Conservation (phyloP, 1,140 invertebrate species). For the Heliconius congener region DNA sequence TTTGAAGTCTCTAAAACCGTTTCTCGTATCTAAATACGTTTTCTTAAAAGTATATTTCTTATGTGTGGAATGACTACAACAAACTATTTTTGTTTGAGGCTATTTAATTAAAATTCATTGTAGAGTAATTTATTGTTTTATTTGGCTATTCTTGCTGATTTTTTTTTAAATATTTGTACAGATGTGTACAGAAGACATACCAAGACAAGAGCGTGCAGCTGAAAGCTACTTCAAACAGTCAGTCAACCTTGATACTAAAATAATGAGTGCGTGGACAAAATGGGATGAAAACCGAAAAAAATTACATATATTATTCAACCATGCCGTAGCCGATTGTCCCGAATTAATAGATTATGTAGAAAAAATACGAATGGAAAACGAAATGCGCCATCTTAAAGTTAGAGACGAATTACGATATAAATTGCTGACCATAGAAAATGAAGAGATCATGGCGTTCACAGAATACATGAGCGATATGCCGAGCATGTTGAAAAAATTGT, state of each 20-base stretch:
- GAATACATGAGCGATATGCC: constrained; percentile 72
- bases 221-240: constrained; percentile 68
- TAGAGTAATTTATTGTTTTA: background rate
- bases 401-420: constrained; percentile 59
- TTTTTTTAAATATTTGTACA: constrained; percentile 27
- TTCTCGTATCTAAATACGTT: too few relatives aligned
- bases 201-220: constrained; percentile 63
- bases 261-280: constrained; percentile 51
- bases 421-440: constrained; percentile 55
- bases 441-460: constrained; percentile 65
- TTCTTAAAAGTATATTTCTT: too few relatives aligned
- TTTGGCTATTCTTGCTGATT: background rate
- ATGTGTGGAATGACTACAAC: too few relatives aligned
- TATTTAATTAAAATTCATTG: too few relatives aligned
- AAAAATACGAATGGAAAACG: constrained; percentile 51
- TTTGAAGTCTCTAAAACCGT: too few relatives aligned
- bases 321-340: constrained; percentile 52
- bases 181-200: constrained; percentile 72
- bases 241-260: constrained; percentile 53
- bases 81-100: too few relatives aligned
- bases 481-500: constrained; percentile 72
- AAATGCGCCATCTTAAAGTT: constrained; percentile 52
- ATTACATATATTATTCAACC: constrained; percentile 47
- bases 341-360: constrained; percentile 59
- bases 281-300: constrained; percentile 59